phyloP scores from a whole-genome alignment of 2,113 vertebrate species.

The Carassius gibelio region DNA sequence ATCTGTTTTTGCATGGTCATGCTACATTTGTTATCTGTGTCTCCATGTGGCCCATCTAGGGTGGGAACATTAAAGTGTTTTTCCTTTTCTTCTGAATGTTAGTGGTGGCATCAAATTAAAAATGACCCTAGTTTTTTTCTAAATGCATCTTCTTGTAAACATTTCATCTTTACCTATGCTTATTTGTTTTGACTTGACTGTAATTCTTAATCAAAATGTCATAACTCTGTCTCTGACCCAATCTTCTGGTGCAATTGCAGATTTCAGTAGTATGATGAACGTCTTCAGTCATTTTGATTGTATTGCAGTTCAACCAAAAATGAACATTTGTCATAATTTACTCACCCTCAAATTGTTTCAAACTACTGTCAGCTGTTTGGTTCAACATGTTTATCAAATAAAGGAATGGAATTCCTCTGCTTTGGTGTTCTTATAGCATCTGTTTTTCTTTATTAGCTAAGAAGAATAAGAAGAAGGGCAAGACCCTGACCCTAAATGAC shows the following conservation, averaged over 20 bases:
- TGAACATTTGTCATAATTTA: not conserved
- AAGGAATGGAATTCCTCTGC: not conserved
- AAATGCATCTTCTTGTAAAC: not conserved
- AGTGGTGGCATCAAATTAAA: not conserved
- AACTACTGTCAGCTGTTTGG: not conserved
- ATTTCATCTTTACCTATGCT: not conserved
- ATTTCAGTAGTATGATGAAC: not conserved
- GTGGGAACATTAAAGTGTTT: not conserved
- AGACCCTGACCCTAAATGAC: constrained; percentile 84
- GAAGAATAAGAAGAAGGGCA: constrained; percentile 89
- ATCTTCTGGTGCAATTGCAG: not conserved
- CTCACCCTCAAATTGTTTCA: not conserved
- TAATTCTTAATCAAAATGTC: not conserved
- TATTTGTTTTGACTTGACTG: not conserved
- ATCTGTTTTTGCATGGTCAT: not conserved
- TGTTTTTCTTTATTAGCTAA: constrained; percentile 66
- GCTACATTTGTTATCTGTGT: constrained; percentile 1
- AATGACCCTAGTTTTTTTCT: not conserved
- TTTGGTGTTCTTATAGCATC: not conserved
- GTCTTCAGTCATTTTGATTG: not conserved
- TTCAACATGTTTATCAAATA: not conserved
- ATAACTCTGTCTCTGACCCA: not conserved
- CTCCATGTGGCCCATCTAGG: not conserved
- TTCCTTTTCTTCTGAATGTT: not conserved
- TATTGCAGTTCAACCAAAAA: not conserved